A percentile compares a stretch with the other conserved stretches of the same genome.
Evolutionary conservation across 53 echinoderm and acorn worm genomes (phyloP).

Genomic region (Astropecten irregularis): DNA sequence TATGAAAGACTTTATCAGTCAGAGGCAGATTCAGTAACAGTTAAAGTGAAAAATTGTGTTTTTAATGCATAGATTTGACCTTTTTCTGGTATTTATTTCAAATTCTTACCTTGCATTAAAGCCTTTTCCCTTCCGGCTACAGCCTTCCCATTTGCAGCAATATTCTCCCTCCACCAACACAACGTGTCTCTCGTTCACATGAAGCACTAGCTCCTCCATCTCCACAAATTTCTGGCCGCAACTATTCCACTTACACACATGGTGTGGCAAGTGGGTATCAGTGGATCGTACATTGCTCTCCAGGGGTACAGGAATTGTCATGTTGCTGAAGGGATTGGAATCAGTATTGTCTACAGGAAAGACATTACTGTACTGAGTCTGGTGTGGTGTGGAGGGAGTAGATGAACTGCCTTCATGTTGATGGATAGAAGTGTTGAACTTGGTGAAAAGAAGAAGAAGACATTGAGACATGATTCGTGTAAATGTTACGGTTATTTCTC

Average conservation of each 20-base stretch:
- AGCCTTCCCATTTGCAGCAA: conserved; percentile 92
- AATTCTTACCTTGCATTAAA: conserved; percentile 94
- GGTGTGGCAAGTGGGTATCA: neutral
- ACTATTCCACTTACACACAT: conserved; percentile 83
- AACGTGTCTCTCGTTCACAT: conserved; percentile 90
- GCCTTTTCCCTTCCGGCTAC: conserved; percentile 88
- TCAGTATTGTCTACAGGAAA: neutral
- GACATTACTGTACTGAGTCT: conserved; percentile 8
- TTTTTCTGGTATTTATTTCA: too few species aligned
- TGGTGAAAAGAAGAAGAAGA: neutral
- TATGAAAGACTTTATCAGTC: too few species aligned
- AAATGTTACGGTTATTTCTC: too few species aligned
- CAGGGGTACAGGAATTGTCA: conserved; percentile 26
- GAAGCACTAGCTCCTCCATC: conserved; percentile 84
- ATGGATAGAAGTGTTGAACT: conserved; percentile 19
- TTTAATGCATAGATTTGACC: too few species aligned
- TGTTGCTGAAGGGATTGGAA: neutral
- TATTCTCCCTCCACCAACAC: conserved; percentile 86
- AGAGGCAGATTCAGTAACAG: too few species aligned
- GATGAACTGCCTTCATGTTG: neutral
- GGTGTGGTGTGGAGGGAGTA: conserved; percentile 1
- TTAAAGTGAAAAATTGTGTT: too few species aligned
- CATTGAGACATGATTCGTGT: neutral
- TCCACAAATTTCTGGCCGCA: conserved; percentile 80
- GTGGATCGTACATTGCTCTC: conserved; percentile 28